A percentile compares a stretch with the other conserved stretches of the same genome.
These are phyloP conservation scores for Galeopterus variegatus DNA, from an alignment of 2,113 vertebrate species.

Conservation along the genomic window DNA sequence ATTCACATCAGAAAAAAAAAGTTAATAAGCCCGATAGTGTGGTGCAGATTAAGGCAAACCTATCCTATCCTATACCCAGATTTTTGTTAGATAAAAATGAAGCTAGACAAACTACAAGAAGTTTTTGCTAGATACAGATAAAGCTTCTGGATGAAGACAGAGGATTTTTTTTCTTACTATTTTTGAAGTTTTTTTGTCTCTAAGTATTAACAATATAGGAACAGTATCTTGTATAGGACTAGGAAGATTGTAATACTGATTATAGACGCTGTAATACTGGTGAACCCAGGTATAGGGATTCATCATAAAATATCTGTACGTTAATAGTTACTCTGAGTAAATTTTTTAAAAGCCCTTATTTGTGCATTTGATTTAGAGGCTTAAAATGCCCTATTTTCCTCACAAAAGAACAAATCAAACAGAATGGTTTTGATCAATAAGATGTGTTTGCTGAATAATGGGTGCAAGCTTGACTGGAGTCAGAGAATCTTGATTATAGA, in stretches of 20 bases:
- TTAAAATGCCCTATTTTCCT: background rate
- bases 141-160: background rate
- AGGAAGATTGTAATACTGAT: background rate
- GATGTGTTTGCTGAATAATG: background rate
- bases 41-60: background rate
- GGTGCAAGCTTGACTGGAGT: background rate
- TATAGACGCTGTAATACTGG: background rate
- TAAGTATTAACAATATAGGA: background rate
- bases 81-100: constrained; percentile 51
- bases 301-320: background rate
- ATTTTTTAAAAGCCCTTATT: background rate
- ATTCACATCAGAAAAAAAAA: constrained; percentile 10
- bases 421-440: background rate
- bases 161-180: background rate
- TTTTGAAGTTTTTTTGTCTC: background rate
- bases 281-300: background rate
- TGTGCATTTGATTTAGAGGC: background rate
- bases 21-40: background rate
- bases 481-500: background rate
- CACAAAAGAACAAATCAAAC: background rate
- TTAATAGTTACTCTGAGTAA: background rate
- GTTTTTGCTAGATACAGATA: background rate
- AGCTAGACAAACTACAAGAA: background rate
- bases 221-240: background rate
- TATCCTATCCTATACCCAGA: background rate